phyloP scores from a whole-genome alignment of 1,140 invertebrate genomes.

The Drosophila prosaltans region DNA sequence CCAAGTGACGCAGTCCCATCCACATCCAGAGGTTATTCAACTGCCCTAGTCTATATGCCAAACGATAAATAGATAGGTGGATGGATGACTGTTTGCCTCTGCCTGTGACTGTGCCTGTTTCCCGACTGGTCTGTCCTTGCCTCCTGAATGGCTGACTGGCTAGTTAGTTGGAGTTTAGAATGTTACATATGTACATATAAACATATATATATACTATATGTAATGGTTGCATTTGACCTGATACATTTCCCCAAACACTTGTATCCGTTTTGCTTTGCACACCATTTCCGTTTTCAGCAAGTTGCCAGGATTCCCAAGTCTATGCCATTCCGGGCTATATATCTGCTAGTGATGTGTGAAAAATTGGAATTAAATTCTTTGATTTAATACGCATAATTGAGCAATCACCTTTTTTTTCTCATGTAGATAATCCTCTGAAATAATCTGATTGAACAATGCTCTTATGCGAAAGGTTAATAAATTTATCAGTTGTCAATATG shows the following conservation, averaged over 20 bases:
- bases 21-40: conserved; percentile 72
- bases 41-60: conserved; percentile 44
- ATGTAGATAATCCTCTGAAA: neutral
- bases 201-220: conserved; percentile 24
- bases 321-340: conserved; percentile 22
- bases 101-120: neutral
- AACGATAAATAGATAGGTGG: conserved; percentile 46
- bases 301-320: conserved; percentile 45
- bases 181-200: conserved; percentile 7
- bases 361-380: conserved; percentile 22
- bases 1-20: conserved; percentile 43
- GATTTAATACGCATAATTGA: conserved; percentile 11
- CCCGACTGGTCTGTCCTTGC: neutral
- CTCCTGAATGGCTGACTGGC: neutral
- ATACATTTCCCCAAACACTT: conserved; percentile 72
- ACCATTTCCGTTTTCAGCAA: conserved; percentile 72
- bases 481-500: neutral
- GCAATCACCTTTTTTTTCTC: neutral
- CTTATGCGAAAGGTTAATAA: neutral
- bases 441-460: neutral
- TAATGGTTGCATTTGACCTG: conserved; percentile 76
- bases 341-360: conserved; percentile 41
- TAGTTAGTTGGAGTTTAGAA: conserved; percentile 10
- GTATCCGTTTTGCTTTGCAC: conserved; percentile 78
- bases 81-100: conserved; percentile 25